These are phyloP conservation scores for Drosophila tristis DNA, from an alignment of 1,140 invertebrate species.

Conservation along the genomic window DNA sequence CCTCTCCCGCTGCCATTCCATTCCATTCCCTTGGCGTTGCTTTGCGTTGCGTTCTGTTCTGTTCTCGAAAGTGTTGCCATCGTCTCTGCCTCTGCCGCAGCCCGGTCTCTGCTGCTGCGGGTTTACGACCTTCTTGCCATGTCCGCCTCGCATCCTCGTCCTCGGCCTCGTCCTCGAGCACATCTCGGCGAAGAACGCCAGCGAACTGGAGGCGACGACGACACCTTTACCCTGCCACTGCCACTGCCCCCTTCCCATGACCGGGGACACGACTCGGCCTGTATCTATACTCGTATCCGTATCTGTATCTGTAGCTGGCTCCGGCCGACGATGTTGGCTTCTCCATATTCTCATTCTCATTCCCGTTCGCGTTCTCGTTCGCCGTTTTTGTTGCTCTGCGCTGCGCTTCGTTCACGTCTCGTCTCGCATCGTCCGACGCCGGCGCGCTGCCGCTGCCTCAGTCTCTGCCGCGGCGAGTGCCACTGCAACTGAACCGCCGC, in stretches of 20 bases:
- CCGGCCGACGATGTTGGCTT: conserved; percentile 5
- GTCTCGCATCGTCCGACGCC: conserved; percentile 26
- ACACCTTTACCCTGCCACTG: conserved; percentile 47
- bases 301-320: conserved; percentile 25
- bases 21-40: conserved; percentile 39
- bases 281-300: conserved; percentile 53
- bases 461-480: conserved; percentile 18
- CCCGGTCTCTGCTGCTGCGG: conserved; percentile 46
- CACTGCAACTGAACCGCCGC: conserved; percentile 49
- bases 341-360: conserved; percentile 48
- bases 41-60: conserved; percentile 10
- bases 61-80: conserved; percentile 59
- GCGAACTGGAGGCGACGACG: conserved; percentile 18
- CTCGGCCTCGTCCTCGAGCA: conserved; percentile 34
- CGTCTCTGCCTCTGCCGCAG: conserved; percentile 22
- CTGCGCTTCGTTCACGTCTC: conserved; percentile 35
- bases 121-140: conserved; percentile 72
- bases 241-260: conserved; percentile 10
- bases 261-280: conserved; percentile 22
- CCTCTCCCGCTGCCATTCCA: conserved; percentile 37
- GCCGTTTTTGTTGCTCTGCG: conserved; percentile 2
- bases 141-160: conserved; percentile 55
- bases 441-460: conserved; percentile 52
- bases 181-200: neutral
- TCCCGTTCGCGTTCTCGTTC: too few species aligned